Evolutionary conservation across 2,888 invertebrate species (phyloP).

Genomic region (Zygogramma bicolorata): DNA sequence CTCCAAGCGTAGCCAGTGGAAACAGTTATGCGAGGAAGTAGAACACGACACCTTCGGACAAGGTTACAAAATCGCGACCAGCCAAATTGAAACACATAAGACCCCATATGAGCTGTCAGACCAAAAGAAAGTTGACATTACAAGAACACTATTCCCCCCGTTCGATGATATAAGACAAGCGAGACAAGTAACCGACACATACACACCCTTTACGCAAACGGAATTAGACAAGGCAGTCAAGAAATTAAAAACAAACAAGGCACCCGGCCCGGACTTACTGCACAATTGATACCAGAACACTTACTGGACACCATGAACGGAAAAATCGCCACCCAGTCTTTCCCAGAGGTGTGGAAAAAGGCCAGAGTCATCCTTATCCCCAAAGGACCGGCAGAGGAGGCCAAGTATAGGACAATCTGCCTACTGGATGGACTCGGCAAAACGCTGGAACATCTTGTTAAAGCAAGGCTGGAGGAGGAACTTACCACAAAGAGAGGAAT

Average conservation of each 20-base stretch:
- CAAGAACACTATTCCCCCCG: conserved; percentile 5
- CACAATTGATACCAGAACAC: neutral
- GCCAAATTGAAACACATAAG: neutral
- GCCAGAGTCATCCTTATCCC: no score
- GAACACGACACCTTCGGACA: neutral
- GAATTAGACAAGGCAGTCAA: neutral
- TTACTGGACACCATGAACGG: neutral
- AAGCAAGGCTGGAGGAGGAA: conserved; percentile 12
- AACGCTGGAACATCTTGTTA: conserved; percentile 20
- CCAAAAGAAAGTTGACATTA: neutral
- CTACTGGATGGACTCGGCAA: conserved; percentile 15
- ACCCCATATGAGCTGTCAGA: conserved; percentile 7
- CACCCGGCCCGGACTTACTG: neutral
- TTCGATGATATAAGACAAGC: neutral
- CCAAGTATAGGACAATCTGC: conserved; percentile 22
- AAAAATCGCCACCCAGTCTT: neutral
- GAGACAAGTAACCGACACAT: neutral
- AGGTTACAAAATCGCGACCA: conserved; percentile 2
- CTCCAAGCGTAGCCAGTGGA: no score
- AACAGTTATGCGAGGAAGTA: neutral
- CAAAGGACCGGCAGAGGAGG: neutral
- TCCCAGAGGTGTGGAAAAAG: neutral
- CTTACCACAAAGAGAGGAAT: neutral
- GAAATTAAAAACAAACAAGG: neutral
- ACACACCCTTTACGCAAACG: neutral